Conservation (phyloP, 2,888 invertebrate species). For the Eilema depressum region DNA sequence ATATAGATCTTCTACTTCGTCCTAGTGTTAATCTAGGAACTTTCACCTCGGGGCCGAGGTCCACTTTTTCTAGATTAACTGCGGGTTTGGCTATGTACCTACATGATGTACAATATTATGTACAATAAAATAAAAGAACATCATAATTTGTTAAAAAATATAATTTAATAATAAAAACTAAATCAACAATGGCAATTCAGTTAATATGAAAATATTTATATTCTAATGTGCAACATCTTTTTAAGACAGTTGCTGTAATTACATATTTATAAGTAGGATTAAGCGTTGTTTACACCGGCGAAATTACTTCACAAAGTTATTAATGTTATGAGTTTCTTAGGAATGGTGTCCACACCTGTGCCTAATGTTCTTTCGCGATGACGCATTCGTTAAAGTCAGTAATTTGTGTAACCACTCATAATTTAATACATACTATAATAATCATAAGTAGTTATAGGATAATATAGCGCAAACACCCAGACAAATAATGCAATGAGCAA, state of each 20-base stretch:
- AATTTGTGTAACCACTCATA: too few relatives aligned
- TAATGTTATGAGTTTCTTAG: background rate
- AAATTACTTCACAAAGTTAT: background rate
- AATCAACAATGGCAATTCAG: conserved; percentile 79
- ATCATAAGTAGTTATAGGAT: too few relatives aligned
- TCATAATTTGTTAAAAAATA: conserved; percentile 62
- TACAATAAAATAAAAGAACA: conserved; percentile 15
- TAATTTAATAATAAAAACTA: conserved; percentile 76
- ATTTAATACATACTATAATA: too few relatives aligned
- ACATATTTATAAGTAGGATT: conserved; percentile 49
- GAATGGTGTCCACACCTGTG: background rate
- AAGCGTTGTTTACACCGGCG: background rate
- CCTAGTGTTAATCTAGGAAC: too few relatives aligned
- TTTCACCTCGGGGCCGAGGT: too few relatives aligned
- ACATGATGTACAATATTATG: too few relatives aligned
- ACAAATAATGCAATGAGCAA: too few relatives aligned
- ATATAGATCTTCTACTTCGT: too few relatives aligned
- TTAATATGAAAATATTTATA: conserved; percentile 57
- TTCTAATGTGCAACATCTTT: conserved; percentile 66
- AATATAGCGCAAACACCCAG: too few relatives aligned
- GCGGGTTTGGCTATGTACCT: too few relatives aligned
- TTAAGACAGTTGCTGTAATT: conserved; percentile 63
- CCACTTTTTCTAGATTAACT: too few relatives aligned
- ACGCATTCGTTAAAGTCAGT: background rate
- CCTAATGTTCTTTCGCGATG: background rate